phyloP scores from a whole-genome alignment of 2,113 vertebrate species.

The Polypterus bichir region DNA sequence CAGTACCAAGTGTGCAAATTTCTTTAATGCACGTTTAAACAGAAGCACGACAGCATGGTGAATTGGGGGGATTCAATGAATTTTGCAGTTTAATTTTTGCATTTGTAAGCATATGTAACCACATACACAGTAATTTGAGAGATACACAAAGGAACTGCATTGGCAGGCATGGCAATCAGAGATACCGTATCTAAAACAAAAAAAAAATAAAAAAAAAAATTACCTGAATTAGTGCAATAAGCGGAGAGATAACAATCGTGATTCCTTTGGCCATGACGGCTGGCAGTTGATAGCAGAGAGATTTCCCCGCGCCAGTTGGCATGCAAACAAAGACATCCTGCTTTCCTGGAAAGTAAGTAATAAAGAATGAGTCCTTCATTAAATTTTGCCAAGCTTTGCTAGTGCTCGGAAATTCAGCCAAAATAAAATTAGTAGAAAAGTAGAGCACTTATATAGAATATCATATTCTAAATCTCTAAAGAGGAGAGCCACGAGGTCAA shows the following conservation, averaged over 20 bases:
- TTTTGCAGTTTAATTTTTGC: too few relatives aligned
- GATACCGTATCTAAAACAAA: too few relatives aligned
- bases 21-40: too few relatives aligned
- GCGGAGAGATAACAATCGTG: constrained; percentile 85
- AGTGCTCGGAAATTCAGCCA: background rate
- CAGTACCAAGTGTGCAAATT: too few relatives aligned
- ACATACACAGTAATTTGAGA: too few relatives aligned
- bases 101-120: too few relatives aligned
- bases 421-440: background rate
- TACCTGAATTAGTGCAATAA: constrained; percentile 96
- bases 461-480: background rate
- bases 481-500: too few relatives aligned
- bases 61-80: too few relatives aligned
- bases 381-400: too few relatives aligned
- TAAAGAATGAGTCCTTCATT: constrained; percentile 22
- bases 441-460: background rate
- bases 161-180: too few relatives aligned
- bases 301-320: constrained; percentile 96
- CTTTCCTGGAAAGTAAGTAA: constrained; percentile 61
- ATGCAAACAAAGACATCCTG: constrained; percentile 92
- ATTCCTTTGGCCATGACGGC: constrained; percentile 77
- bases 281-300: constrained; percentile 91
- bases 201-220: constrained; percentile 9
- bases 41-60: too few relatives aligned
- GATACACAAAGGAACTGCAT: too few relatives aligned